Base-by-base conservation (phyloP, 1,140 invertebrate genomes). In the Euwallacea similis region DNA sequence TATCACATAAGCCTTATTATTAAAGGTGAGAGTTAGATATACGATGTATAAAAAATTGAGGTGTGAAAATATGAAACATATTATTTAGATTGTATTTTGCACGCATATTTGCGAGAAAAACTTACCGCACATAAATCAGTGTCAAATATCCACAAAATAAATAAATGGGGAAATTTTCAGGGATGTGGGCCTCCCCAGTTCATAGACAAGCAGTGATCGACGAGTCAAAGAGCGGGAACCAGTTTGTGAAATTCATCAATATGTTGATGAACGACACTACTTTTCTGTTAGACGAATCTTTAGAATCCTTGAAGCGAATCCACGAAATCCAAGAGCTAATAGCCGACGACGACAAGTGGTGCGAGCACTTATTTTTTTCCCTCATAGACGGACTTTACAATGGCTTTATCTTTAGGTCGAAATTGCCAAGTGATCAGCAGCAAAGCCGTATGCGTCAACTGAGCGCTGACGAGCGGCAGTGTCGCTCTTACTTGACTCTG, bases 231-330 rank as follows among this genome's bases (percentile, higher is more conserved):
- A 90, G 89, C 63, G 93, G 93, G 8, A 94, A 94, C 74, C 93
- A 98, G 81, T 99, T 99, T 84, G 94, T 98, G 4, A 95, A 97
- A 76, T 99, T 99, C 81, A 90, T 98, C 42, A 99, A 99, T 82
- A 98, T 99, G 96, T 83, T 99, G 55, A 99, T 99, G 94, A 99
- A 99, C 80, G 97, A 99, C 80, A 98, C 96, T 7, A 99, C 97
- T 43, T 99, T 98, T 82, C 85, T 99, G 46, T 84, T 99, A 54
- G 97, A 99, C 80, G 97, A 99, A 83, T 97, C 95, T 80, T 84
- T 98, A 10, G 94, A 97, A 81, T 94, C 94, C 73, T 84, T 99
- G 54, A 98, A 98, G 79, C 87, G 94, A 73, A 98, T 98, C 76
- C 95, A 98, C 82, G 95, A 98, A 81, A 90, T 95, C 1, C 97